phyloP scores from a whole-genome alignment of 2,797 vertebrate genomes.

The Peromyscus nudipes region DNA sequence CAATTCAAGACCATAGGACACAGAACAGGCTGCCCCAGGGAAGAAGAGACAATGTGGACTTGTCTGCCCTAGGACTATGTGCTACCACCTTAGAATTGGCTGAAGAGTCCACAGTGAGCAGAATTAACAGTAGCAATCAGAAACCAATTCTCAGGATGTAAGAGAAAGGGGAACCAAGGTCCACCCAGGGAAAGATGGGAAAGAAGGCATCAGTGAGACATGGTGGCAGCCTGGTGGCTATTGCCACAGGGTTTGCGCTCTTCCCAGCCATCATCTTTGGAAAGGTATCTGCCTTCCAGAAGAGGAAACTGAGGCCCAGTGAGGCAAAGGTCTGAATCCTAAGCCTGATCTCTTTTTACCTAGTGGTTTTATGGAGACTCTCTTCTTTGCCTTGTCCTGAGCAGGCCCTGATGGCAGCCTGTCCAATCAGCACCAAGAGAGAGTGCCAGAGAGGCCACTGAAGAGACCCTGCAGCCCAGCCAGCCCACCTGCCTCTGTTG shows the following conservation, averaged over 20 bases:
- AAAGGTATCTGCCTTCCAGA: constrained; percentile 6
- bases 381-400: constrained; percentile 23
- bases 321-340: constrained; percentile 32
- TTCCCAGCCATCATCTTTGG: neutral
- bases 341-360: constrained; percentile 25
- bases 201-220: neutral
- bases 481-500: constrained; percentile 65
- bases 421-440: constrained; percentile 16
- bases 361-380: neutral
- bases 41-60: neutral
- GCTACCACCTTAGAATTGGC: neutral
- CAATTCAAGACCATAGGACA: neutral
- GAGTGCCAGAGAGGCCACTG: neutral
- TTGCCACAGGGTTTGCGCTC: neutral
- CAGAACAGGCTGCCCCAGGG: neutral
- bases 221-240: neutral
- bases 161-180: constrained; percentile 39
- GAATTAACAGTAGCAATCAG: constrained; percentile 18
- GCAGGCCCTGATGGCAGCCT: neutral
- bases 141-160: constrained; percentile 22
- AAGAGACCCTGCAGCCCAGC: constrained; percentile 37
- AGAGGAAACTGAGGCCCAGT: constrained; percentile 39
- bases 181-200: neutral
- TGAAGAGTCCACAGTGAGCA: neutral
- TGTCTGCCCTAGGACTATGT: neutral